These are phyloP conservation scores for Girardinus metallicus DNA, from an alignment of 2,797 vertebrate species.

Conservation along the genomic window DNA sequence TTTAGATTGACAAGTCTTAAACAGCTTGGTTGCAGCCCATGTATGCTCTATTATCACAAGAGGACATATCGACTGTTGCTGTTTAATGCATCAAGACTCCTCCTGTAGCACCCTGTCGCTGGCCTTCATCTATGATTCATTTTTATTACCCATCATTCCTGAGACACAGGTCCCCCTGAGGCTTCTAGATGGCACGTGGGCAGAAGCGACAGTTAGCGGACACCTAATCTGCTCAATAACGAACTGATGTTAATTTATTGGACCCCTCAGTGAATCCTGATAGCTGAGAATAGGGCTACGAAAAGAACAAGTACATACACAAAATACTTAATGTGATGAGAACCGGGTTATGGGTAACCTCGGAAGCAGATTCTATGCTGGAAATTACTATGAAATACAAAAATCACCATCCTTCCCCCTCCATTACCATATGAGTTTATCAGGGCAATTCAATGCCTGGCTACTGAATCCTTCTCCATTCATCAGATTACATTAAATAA, in stretches of 20 bases:
- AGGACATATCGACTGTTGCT: constrained; percentile 84
- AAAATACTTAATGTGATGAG: constrained; percentile 62
- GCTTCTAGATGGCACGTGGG: constrained; percentile 74
- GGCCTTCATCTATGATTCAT: constrained; percentile 86
- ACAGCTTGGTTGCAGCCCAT: constrained; percentile 77
- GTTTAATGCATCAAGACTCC: constrained; percentile 83
- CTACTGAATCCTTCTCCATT: constrained; percentile 49
- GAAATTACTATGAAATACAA: constrained; percentile 56
- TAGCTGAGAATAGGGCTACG: constrained; percentile 51
- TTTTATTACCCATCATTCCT: constrained; percentile 86
- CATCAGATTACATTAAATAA: constrained; percentile 74
- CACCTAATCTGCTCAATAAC: constrained; percentile 80
- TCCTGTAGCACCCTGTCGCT: constrained; percentile 82
- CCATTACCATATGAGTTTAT: constrained; percentile 41
- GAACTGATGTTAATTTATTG: constrained; percentile 76
- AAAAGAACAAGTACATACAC: constrained; percentile 61
- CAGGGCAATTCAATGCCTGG: constrained; percentile 45
- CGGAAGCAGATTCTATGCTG: constrained; percentile 38
- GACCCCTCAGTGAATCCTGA: constrained; percentile 68
- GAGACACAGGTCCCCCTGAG: constrained; percentile 75
- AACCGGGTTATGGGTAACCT: constrained; percentile 55
- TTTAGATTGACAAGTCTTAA: constrained; percentile 82
- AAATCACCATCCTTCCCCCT: constrained; percentile 33
- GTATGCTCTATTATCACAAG: constrained; percentile 84
- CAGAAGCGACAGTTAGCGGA: constrained; percentile 79